Evolutionary conservation across 2,888 invertebrate species (phyloP).

Genomic region (Girardia tigrina): DNA sequence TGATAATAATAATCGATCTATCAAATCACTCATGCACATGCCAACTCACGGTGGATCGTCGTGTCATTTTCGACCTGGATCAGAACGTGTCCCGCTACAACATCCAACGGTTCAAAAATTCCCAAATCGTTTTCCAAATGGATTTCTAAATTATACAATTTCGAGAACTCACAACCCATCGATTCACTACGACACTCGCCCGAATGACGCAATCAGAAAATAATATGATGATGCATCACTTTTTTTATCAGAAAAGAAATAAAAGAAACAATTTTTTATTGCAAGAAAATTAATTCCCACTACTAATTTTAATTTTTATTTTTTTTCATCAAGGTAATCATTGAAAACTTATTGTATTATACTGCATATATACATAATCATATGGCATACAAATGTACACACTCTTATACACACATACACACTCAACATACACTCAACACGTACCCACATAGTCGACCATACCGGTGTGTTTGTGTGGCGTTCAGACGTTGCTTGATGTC

Average conservation of each 20-base stretch:
- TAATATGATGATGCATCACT: too few species aligned
- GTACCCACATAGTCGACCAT: not conserved
- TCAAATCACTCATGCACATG: too few species aligned
- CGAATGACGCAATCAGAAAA: not conserved
- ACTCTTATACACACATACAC: too few species aligned
- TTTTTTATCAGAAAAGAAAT: too few species aligned
- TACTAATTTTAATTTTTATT: not conserved
- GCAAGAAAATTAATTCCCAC: not conserved
- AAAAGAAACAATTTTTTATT: too few species aligned
- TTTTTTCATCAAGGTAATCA: not conserved
- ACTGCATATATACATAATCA: not conserved
- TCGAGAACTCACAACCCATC: conserved; percentile 34
- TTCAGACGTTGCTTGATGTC: not conserved
- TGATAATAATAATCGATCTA: too few species aligned
- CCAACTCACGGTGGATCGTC: conserved; percentile 31
- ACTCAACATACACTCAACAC: too few species aligned
- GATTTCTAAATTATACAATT: conserved; percentile 32
- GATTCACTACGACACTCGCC: not conserved
- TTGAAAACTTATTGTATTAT: not conserved
- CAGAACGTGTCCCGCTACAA: conserved; percentile 29
- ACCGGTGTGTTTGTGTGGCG: not conserved
- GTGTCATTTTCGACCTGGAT: conserved; percentile 30
- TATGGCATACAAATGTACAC: not conserved
- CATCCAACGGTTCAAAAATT: conserved; percentile 28
- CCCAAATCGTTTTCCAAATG: conserved; percentile 33